A percentile compares a stretch with the other conserved stretches of the same genome.
Evolutionary conservation across 2,113 vertebrate genomes (phyloP).

Genomic region (Amphilophus citrinellus): DNA sequence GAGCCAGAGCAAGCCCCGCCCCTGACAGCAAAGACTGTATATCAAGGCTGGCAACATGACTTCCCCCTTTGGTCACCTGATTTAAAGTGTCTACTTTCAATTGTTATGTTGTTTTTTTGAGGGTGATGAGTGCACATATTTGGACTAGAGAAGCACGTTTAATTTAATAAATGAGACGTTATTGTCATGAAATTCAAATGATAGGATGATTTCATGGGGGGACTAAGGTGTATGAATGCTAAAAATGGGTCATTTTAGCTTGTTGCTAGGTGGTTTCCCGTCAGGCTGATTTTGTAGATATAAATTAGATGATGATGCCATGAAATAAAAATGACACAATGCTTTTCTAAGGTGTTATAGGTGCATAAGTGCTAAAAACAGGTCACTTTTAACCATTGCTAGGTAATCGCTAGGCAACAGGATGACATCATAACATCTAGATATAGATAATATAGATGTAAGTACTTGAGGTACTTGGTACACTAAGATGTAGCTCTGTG

Average conservation of each 20-base stretch:
- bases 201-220: not conserved
- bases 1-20: not conserved
- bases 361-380: not conserved
- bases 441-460: no score
- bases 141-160: not conserved
- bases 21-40: not conserved
- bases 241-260: not conserved
- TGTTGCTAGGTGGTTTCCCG: not conserved
- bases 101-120: not conserved
- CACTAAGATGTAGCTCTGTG: not conserved
- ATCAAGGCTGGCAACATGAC: not conserved
- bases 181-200: not conserved
- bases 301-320: not conserved
- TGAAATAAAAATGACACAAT: not conserved
- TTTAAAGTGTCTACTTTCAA: no score
- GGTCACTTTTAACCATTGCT: no score
- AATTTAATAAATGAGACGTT: not conserved
- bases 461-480: no score
- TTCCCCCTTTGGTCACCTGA: not conserved
- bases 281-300: not conserved
- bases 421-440: not conserved
- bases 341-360: not conserved
- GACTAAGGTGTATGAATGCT: not conserved
- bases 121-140: not conserved
- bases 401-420: no score